phyloP scores from a whole-genome alignment of 2,797 vertebrate species.

The Arctocebus calabarensis region DNA sequence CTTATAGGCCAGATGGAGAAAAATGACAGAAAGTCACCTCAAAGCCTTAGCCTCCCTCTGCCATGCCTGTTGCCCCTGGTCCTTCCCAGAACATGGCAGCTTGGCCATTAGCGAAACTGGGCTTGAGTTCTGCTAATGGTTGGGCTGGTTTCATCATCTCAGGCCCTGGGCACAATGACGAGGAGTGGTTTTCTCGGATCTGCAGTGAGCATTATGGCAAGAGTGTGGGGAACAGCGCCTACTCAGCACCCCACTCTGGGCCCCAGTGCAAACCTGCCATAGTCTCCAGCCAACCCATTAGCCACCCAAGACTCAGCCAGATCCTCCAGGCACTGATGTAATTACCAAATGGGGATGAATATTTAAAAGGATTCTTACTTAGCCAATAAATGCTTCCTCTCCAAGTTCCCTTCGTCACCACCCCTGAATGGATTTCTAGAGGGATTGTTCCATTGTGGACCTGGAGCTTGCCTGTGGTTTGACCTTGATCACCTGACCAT shows the following conservation, averaged over 20 bases:
- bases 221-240: not conserved
- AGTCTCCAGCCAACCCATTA: not conserved
- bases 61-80: not conserved
- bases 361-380: conserved; percentile 69
- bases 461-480: not conserved
- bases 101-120: not conserved
- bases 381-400: not conserved
- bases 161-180: conserved; percentile 3
- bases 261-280: not conserved
- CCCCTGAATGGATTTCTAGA: conserved; percentile 8
- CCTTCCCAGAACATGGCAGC: not conserved
- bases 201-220: not conserved
- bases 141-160: conserved; percentile 8
- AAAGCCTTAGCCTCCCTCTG: not conserved
- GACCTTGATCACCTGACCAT: not conserved
- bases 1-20: not conserved
- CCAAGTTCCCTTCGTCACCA: not conserved
- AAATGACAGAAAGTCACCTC: not conserved
- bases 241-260: not conserved
- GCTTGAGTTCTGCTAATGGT: not conserved
- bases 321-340: not conserved
- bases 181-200: not conserved
- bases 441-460: not conserved
- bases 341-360: conserved; percentile 20
- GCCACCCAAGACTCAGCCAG: not conserved